phyloP scores from a whole-genome alignment of 2,113 vertebrate genomes.

The Scortum barcoo region DNA sequence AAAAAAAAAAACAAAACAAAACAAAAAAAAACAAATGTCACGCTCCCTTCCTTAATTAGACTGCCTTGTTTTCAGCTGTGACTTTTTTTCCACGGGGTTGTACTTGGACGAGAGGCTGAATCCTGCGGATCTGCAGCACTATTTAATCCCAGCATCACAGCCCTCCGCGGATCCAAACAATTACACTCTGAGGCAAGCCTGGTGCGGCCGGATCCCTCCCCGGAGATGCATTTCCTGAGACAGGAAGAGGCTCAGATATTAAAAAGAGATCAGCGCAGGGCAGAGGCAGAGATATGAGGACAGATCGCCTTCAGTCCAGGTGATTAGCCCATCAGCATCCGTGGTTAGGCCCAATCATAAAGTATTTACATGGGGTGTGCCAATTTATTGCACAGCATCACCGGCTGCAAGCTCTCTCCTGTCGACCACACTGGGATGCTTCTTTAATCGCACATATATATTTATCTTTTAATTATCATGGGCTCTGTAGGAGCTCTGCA shows the following conservation, averaged over 20 bases:
- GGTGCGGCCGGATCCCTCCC: not conserved
- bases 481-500: not conserved
- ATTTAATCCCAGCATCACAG: constrained; percentile 29
- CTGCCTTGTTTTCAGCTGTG: constrained; percentile 45
- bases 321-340: constrained; percentile 65
- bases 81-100: constrained; percentile 31
- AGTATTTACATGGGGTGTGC: constrained; percentile 12
- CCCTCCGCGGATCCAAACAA: constrained; percentile 18
- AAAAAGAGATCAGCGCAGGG: not conserved
- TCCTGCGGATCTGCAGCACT: constrained; percentile 26
- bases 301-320: constrained; percentile 6
- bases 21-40: constrained; percentile 58
- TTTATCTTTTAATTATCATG: not conserved
- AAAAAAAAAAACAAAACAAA: too few relatives aligned
- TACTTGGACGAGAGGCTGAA: constrained; percentile 7
- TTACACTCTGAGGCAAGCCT: not conserved
- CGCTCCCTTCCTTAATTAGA: constrained; percentile 60
- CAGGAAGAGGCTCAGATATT: not conserved
- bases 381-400: not conserved
- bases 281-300: constrained; percentile 17
- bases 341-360: constrained; percentile 33
- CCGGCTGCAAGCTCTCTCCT: not conserved
- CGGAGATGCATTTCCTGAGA: not conserved
- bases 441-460: not conserved
- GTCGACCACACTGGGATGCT: not conserved